Evolutionary conservation across 2,113 vertebrate species (phyloP), one percentile per base, ranked within the genome.

Genomic region (Sakesphorus luctuosus): DNA sequence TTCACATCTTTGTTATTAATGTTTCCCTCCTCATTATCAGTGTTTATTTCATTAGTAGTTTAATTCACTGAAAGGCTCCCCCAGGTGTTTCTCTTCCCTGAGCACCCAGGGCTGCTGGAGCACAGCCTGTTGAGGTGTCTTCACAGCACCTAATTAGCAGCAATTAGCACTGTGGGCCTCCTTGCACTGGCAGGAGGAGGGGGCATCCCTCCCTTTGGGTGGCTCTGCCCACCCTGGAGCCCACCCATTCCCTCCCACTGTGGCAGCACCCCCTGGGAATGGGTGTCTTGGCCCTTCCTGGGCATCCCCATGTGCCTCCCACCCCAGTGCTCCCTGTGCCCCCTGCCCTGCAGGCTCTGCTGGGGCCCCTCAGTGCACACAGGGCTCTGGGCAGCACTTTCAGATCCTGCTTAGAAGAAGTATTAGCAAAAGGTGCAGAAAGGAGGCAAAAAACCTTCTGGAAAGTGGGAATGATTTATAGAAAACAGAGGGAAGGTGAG

Each of bases 291-390:
- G 6, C 66, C 67, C 36, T 58, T 75, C 38, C 80, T 4, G 0
- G 18, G n/a, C 33, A 6, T 49, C 49, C 72, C 66, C 0, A 0
- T 4, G 13, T 6, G 25, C 24, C 12, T n/a, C 71, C 49, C 31
- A 0, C 26, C 3, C 35, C 59, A 7, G 73, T 4, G 1, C 21
- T 56, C 18, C 53, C 55, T 35, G 0, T 58, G 36, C 59, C 43
- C 59, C 17, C 40, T n/a, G 79, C n/a, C 2, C 0, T 20, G 78
- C 59, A 17, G 7, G 8, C 49, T 5, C 52, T 3, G 21, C n/a
- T 0, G 0, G 19, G 31, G 5, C n/a, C 16, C 25, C 13, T n/a
- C 2, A 2, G 15, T 15, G 33, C 43, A 4, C n/a, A 12, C 31
- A 15, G 17, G 4, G 31, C 92, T 52, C n/a, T 6, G 0, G 8